Evolutionary conservation across 2,888 invertebrate genomes (phyloP), one percentile per base, ranked within the genome.

Genomic region (Folsomia manolachei): DNA sequence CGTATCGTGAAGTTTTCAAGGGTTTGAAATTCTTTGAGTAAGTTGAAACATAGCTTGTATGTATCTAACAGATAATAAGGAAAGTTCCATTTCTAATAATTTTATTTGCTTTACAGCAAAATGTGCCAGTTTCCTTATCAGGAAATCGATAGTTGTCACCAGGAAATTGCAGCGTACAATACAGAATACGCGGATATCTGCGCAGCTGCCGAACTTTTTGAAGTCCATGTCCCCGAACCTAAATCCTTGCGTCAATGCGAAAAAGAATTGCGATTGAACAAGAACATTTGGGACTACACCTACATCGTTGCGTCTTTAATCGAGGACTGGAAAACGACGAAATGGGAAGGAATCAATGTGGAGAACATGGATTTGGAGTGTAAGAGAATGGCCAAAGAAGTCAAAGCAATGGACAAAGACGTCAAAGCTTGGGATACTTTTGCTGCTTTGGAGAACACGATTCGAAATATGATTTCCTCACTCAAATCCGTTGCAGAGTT

Each of bases 311-410:
- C 90, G 79, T 93, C 94, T 1, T 92, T 93, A 82, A 94, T 97
- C 67, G 93, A 95, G 82, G 95, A 96, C 83, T 97, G 97, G 97
- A 97, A 97, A 84, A 95, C 93, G 0, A 97, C 97, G 0, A 94
- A 94, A 0, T 97, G 97, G 97, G 88, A 94, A 71, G 94, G 95
- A 83, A 95, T 97, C 75, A 96, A 97, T 83, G 96, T 97, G 56
- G 97, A 97, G 85, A 95, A 96, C 82, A 97, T 97, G 96, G 97
- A 97, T 82, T 94, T 97, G 80, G 97, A 97, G 84, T 97, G 97
- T 84, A 97, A 97, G 84, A 95, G 96, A 83, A 97, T 97, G 84
- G 94, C 96, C 1, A 97, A 97, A 85, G 95, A 95, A 84, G 92
- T 95, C 71, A 87, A 94, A 82, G 88, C 92, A 69, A 84, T 97